Evolutionary conservation across 2,888 invertebrate genomes (phyloP), one percentile per base, ranked within the genome.

Genomic region (Noctua pronuba): DNA sequence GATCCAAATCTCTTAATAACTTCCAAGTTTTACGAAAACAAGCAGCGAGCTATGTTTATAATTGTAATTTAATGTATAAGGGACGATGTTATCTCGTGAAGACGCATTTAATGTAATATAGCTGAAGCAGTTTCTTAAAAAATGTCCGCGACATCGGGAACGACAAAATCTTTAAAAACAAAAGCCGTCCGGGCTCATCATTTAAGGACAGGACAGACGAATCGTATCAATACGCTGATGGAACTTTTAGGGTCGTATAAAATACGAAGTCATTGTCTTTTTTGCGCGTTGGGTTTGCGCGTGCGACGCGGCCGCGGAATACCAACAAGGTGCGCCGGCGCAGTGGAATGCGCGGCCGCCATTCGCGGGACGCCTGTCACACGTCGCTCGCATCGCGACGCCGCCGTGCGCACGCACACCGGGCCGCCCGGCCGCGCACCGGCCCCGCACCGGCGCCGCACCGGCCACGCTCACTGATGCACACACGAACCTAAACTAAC

Each of bases 241-340:
- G 93, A 95, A 95, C 94, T 94, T 95, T 96, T 95, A 94, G 94
- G 94, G 93, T 93, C 94, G 92, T 93, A 95, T 95, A 95, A 94
- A 94, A 95, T 96, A 94, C 94, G 92, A 90, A 94, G 94, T 94
- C 95, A 94, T 95, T 95, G 95, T 95, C 92, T 95, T 95, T 95
- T 95, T 95, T 95, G 95, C 95, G 93, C 92, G 94, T 92, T 92
- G 90, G 81, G 92, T 93, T 92, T 92, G 94, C 93, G 94, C 92
- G 93, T 93, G 92, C 92, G 90, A 82, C 90, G 92, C 92, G 90
- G 82, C 84, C 91, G 90, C 93, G 91, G 96, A 94, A 96, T 96
- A 95, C 92, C 93, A 95, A 96, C 94, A 92, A 95, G 95, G 89
- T 90, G 91, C 88, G 89, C 87, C 87, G 90, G 85, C 92, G 91